Base-by-base conservation (phyloP, 2,888 invertebrate species). In the Sturmia bella region DNA sequence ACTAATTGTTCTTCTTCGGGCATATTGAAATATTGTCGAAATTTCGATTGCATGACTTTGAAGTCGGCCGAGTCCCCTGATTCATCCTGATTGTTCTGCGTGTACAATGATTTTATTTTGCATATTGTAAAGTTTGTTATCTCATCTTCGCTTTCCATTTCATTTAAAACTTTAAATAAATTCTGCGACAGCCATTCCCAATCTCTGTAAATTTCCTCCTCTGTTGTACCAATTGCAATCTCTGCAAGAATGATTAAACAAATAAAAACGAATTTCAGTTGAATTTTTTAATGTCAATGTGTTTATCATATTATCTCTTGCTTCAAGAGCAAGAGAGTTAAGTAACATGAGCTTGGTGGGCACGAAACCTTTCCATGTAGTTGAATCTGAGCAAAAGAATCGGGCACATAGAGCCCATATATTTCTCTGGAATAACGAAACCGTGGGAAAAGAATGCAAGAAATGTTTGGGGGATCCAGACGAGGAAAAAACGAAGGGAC, bases 121-220 rank as follows among this genome's bases (percentile, higher is more conserved):
- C 98, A 98, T 85, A 94, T 94, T 0, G 99, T 98, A 93, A 98
- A 99, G 85, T 97, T 97, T 13, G 97, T 97, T 7, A 97, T 94
- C 91, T 99, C 99, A 85, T 97, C 97, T 88, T 98, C 98, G 48
- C 93, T 95, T 86, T 99, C 98, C 92, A 99, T 98, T 54, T 96
- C 95, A 90, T 95, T 95, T 48, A 99, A 92, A 3, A 96, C 97
- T 75, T 94, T 94, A 87, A 96, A 94, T 1, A 99, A 93, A 92
- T 98, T 95, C 69, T 94, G 93, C 87, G 96, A 94, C 13, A 99
- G 91, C 98, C 98, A 99, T 88, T 96, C 94, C 99, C 99, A 99
- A 91, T 99, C 96, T 88, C 94, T 94, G 24, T 94, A 92, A 74
- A 99, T 98, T 89, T 99, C 99, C 86, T 94, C 93, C 86, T 94